phyloP scores from a whole-genome alignment of 2,888 invertebrate species.

The Rhyacophila evoluta region DNA sequence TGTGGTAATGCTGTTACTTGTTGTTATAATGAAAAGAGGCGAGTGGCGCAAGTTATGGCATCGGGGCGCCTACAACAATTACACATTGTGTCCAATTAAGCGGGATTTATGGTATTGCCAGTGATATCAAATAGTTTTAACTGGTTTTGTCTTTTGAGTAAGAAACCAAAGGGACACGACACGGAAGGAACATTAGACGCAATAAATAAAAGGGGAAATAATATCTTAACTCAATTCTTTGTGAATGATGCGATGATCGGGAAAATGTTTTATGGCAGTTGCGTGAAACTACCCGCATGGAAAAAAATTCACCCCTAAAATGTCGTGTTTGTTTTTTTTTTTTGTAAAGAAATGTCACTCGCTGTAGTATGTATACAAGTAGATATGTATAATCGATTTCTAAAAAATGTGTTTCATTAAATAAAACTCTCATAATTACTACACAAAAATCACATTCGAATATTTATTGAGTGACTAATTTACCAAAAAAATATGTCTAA shows the following conservation, averaged over 20 bases:
- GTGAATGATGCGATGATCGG: slow-evolving; percentile 10
- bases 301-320: neutral
- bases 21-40: slow-evolving; percentile 35
- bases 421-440: too few relatives aligned
- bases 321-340: slow-evolving; percentile 2
- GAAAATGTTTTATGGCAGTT: slow-evolving; percentile 2
- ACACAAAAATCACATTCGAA: too few relatives aligned
- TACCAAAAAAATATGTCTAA: too few relatives aligned
- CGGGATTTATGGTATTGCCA: slow-evolving; percentile 38
- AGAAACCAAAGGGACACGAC: neutral
- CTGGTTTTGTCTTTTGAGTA: slow-evolving; percentile 13
- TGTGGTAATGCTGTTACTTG: slow-evolving; percentile 27
- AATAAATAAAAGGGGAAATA: slow-evolving; percentile 10
- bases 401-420: too few relatives aligned
- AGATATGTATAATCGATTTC: too few relatives aligned
- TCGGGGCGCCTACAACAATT: slow-evolving; percentile 33
- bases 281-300: neutral
- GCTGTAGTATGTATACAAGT: too few relatives aligned
- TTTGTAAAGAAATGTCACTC: neutral
- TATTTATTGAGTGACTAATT: too few relatives aligned
- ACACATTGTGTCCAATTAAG: slow-evolving; percentile 41
- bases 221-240: slow-evolving; percentile 1
- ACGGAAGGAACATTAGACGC: slow-evolving; percentile 22
- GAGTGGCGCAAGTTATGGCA: slow-evolving; percentile 22
- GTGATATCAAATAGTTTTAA: slow-evolving; percentile 24